These are phyloP conservation scores for Drosophila flavopinicola DNA, from an alignment of 2,888 invertebrate genomes.

Conservation along the genomic window DNA sequence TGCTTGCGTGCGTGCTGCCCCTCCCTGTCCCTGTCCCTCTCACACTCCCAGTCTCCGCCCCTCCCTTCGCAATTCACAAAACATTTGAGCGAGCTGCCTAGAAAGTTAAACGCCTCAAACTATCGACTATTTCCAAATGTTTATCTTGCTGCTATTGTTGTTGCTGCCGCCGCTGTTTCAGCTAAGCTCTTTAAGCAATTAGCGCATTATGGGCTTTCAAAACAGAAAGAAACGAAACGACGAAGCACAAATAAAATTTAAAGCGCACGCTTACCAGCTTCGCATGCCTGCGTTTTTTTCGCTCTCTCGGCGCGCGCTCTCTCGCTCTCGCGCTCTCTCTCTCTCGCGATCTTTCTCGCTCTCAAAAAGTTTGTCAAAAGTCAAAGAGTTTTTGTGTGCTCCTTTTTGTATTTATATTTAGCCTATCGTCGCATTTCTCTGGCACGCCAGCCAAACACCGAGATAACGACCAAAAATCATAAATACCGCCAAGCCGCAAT, in stretches of 20 bases:
- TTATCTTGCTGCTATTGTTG: conserved; percentile 33
- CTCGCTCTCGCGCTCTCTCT: conserved; percentile 3
- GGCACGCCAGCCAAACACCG: conserved; percentile 24
- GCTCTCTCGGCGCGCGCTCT: conserved; percentile 11
- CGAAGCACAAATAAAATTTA: conserved; percentile 44
- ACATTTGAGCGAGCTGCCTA: conserved; percentile 53
- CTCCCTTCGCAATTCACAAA: conserved; percentile 16
- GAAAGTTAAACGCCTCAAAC: conserved; percentile 61
- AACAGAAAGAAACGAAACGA: conserved; percentile 30
- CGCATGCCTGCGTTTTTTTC: conserved; percentile 24
- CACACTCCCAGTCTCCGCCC: conserved; percentile 1
- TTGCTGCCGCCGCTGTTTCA: conserved; percentile 25
- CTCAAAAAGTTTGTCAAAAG: conserved; percentile 38
- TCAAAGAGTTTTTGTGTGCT: conserved; percentile 46
- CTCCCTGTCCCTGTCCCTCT: too few species aligned
- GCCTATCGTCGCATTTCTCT: conserved; percentile 43
- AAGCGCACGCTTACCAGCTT: conserved; percentile 40
- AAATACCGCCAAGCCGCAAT: conserved; percentile 62
- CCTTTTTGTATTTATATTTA: conserved; percentile 58
- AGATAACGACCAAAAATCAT: conserved; percentile 51
- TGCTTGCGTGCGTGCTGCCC: conserved; percentile 9
- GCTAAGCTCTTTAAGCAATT: conserved; percentile 62
- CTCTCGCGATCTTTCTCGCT: conserved; percentile 21
- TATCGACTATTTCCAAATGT: conserved; percentile 33
- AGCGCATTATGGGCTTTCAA: conserved; percentile 50